phyloP scores from a whole-genome alignment of 2,888 invertebrate genomes.

The Ormyrus thymus region DNA sequence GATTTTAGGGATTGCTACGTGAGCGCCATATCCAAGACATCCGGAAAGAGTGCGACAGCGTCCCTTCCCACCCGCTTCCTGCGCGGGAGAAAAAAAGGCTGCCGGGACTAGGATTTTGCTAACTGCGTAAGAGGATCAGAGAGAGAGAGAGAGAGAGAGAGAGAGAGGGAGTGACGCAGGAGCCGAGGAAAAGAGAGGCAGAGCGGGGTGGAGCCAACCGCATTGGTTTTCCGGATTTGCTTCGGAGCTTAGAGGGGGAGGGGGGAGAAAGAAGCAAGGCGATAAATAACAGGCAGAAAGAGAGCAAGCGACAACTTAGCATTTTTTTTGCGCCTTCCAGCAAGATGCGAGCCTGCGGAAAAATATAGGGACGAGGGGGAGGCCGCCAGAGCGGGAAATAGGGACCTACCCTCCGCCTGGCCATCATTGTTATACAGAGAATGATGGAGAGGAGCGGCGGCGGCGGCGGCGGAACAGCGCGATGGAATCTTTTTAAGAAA shows the following conservation, averaged over 20 bases:
- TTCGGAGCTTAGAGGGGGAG: conserved; percentile 51
- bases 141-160: conserved; percentile 20
- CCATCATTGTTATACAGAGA: conserved; percentile 64
- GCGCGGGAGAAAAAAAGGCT: neutral
- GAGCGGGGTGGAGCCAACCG: conserved; percentile 61
- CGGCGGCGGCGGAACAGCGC: neutral
- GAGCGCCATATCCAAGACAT: conserved; percentile 52
- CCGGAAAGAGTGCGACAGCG: conserved; percentile 17
- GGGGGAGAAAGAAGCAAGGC: conserved; percentile 36
- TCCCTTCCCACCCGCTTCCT: neutral
- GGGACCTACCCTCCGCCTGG: conserved; percentile 40
- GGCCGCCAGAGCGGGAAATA: conserved; percentile 29
- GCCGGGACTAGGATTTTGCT: neutral
- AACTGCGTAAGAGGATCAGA: conserved; percentile 14
- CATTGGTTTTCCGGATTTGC: conserved; percentile 60
- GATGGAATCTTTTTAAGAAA: conserved; percentile 65
- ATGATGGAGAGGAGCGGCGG: conserved; percentile 57
- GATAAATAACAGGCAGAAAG: conserved; percentile 62
- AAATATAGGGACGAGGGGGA: conserved; percentile 30
- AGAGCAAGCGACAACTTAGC: conserved; percentile 56
- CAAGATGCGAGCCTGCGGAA: conserved; percentile 37
- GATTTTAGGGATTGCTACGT: conserved; percentile 55
- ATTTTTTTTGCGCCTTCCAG: conserved; percentile 59
- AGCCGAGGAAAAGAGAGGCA: conserved; percentile 36
- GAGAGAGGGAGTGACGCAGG: neutral